A percentile compares a stretch with the other conserved stretches of the same genome.
Conservation (phyloP, 2,888 invertebrate species). For the Nymphalis c-album region DNA sequence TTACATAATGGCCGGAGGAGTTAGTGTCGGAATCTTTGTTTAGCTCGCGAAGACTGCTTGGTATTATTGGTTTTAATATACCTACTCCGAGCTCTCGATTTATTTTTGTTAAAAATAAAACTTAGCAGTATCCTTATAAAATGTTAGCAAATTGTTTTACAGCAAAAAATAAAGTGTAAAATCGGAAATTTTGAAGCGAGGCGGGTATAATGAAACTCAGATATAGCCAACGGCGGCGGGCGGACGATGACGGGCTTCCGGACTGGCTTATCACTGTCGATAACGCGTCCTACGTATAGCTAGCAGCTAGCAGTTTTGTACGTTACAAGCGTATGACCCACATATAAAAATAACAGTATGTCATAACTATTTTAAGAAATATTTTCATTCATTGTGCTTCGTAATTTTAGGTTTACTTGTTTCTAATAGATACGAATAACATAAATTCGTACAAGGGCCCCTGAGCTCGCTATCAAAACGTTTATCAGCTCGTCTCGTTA, state of each 20-base stretch:
- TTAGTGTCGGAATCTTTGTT: slow-evolving; percentile 72
- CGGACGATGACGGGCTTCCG: slow-evolving; percentile 47
- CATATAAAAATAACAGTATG: slow-evolving; percentile 23
- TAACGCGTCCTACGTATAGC: slow-evolving; percentile 53
- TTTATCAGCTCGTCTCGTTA: slow-evolving; percentile 44
- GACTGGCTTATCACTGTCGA: slow-evolving; percentile 69
- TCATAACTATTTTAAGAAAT: background rate
- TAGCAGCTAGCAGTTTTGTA: slow-evolving; percentile 27
- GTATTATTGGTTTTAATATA: slow-evolving; percentile 44
- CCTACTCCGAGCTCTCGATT: slow-evolving; percentile 16
- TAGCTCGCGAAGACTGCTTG: slow-evolving; percentile 53
- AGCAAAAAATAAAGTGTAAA: slow-evolving; percentile 49
- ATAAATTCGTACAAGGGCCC: slow-evolving; percentile 33
- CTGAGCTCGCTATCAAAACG: slow-evolving; percentile 47
- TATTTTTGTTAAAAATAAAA: slow-evolving; percentile 19
- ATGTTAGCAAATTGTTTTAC: slow-evolving; percentile 21
- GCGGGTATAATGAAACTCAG: slow-evolving; percentile 49
- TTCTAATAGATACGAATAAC: slow-evolving; percentile 27
- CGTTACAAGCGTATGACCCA: slow-evolving; percentile 23
- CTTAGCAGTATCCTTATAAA: slow-evolving; percentile 9
- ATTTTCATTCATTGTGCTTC: background rate
- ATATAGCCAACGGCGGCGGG: slow-evolving; percentile 58
- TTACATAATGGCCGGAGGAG: slow-evolving; percentile 60
- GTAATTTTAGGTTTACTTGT: background rate
- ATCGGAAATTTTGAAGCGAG: slow-evolving; percentile 51